Conservation (phyloP, 64 coral and sea anemone species). For the Pocillopora damicornis region DNA sequence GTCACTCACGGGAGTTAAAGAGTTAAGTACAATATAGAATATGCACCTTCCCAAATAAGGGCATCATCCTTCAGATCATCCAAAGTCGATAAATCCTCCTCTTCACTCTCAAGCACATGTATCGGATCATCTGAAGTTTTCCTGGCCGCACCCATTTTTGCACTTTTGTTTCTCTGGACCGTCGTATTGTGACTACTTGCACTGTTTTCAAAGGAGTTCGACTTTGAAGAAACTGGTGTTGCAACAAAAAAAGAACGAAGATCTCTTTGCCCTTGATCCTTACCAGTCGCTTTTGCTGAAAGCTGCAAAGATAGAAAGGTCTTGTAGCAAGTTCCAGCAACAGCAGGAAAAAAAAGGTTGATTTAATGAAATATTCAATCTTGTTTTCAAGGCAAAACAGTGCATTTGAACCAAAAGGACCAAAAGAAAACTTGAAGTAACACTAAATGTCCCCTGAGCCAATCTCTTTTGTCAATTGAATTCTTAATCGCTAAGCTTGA, state of each 20-base stretch:
- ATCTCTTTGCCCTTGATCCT: not conserved
- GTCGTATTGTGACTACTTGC: not conserved
- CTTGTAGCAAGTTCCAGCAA: too few relatives aligned
- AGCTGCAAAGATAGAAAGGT: not conserved
- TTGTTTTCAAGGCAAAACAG: too few relatives aligned
- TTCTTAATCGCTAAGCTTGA: not conserved
- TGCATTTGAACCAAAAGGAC: too few relatives aligned
- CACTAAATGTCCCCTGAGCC: too few relatives aligned
- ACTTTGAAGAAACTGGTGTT: not conserved
- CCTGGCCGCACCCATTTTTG: not conserved
- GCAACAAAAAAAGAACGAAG: constrained; percentile 33
- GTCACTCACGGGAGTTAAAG: not conserved
- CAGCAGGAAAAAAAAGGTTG: too few relatives aligned
- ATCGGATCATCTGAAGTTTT: not conserved
- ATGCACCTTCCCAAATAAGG: not conserved
- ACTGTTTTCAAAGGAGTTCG: not conserved
- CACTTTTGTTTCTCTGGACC: not conserved
- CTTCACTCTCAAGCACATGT: not conserved
- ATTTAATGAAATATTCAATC: too few relatives aligned
- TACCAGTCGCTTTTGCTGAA: not conserved
- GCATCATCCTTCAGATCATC: not conserved
- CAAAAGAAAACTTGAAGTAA: too few relatives aligned
- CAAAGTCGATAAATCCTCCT: constrained; percentile 3
- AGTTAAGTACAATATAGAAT: not conserved
- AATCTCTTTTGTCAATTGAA: too few relatives aligned